Percentiles rank a stretch among this genome's conserved stretches.
Evolutionary conservation across 2,797 vertebrate genomes (phyloP).

Genomic region (Eurystomus glaucurus): DNA sequence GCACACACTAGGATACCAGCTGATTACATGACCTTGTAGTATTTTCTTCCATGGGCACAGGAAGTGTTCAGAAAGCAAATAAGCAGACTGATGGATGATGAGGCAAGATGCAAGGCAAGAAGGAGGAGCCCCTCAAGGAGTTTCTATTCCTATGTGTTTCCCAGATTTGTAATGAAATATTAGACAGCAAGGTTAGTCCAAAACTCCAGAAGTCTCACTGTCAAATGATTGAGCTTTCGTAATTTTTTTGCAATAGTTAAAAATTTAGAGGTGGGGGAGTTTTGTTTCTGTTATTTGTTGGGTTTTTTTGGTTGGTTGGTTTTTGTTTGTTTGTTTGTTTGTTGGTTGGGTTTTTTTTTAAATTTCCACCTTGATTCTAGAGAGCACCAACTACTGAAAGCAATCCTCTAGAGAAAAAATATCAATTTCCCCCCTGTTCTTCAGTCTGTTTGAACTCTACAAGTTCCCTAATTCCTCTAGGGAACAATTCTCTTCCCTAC

Average conservation of each 20-base stretch:
- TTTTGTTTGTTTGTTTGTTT: too few relatives aligned
- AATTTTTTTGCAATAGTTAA: not conserved
- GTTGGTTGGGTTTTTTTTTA: not conserved
- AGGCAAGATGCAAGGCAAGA: not conserved
- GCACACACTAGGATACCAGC: not conserved
- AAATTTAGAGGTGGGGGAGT: not conserved
- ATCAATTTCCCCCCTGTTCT: slow-evolving; percentile 27
- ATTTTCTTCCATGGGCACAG: not conserved
- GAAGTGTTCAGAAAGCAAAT: not conserved
- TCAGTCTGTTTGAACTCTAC: slow-evolving; percentile 72
- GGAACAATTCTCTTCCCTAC: slow-evolving; percentile 69
- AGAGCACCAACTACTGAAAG: slow-evolving; percentile 15
- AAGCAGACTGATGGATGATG: slow-evolving; percentile 5
- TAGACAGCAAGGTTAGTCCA: not conserved
- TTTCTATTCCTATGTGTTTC: not conserved
- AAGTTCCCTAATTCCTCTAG: slow-evolving; percentile 62
- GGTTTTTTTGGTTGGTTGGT: too few relatives aligned
- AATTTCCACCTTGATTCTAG: slow-evolving; percentile 48
- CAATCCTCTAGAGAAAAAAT: slow-evolving; percentile 21
- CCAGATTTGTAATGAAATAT: not conserved
- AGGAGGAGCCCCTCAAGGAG: not conserved
- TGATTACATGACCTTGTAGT: not conserved
- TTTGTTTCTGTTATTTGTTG: not conserved
- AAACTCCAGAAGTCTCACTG: not conserved
- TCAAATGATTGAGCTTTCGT: not conserved